phyloP scores from a whole-genome alignment of 2,888 invertebrate species.

The Drosophila mettleri region DNA sequence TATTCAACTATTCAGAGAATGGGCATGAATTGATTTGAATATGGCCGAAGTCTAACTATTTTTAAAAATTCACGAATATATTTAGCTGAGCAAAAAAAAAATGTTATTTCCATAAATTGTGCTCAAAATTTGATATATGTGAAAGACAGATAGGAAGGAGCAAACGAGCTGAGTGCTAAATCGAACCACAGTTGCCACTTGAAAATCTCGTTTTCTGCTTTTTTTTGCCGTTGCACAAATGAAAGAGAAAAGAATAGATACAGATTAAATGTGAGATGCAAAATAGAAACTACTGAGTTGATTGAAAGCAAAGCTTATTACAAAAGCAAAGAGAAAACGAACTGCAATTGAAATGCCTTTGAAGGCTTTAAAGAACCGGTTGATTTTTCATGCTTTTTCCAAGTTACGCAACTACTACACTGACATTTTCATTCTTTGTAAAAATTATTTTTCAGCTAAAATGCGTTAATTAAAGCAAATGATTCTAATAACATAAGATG shows the following conservation, averaged over 20 bases:
- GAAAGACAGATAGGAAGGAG: neutral
- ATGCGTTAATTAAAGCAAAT: no score
- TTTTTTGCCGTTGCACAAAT: neutral
- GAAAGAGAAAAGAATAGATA: neutral
- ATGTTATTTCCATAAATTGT: conserved; percentile 9
- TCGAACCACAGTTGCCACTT: neutral
- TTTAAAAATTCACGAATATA: conserved; percentile 6
- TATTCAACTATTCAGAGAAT: neutral
- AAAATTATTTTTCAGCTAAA: no score
- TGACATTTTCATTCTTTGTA: no score
- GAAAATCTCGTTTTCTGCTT: neutral
- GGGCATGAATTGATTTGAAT: conserved; percentile 8
- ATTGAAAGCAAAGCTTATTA: neutral
- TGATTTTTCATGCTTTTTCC: neutral
- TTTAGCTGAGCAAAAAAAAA: no score
- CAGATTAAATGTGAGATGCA: neutral
- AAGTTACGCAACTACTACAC: neutral
- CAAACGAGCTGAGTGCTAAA: neutral
- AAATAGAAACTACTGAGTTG: neutral
- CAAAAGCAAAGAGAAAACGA: neutral
- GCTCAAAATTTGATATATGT: neutral
- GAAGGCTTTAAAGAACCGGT: neutral
- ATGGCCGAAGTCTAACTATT: neutral
- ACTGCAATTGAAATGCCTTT: neutral
- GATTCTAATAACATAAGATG: no score